These are phyloP conservation scores for Motacilla tschutschensis DNA, from an alignment of 2,113 vertebrate genomes.

Conservation along the genomic window DNA sequence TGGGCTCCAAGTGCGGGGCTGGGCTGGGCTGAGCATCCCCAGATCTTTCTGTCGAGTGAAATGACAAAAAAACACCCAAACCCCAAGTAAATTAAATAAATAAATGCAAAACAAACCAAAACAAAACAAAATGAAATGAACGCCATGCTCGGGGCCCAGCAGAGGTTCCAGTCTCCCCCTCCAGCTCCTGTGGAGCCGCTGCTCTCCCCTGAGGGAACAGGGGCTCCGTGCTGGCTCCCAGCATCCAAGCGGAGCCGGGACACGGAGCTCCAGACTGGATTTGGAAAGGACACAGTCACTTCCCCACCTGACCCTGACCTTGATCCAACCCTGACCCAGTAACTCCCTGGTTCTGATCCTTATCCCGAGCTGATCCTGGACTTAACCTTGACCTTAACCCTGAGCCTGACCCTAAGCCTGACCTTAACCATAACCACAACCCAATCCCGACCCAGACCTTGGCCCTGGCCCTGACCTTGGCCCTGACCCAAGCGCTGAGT, in stretches of 20 bases:
- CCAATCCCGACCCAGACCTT: neutral
- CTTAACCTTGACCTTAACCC: neutral
- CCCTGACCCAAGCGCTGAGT: neutral
- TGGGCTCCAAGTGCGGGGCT: fast-evolving
- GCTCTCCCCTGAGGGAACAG: neutral
- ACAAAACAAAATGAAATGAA: neutral
- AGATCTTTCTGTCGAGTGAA: neutral
- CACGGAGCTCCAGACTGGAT: fast-evolving
- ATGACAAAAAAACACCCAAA: neutral
- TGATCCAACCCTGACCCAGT: too few species aligned
- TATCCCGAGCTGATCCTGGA: neutral
- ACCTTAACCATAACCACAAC: neutral
- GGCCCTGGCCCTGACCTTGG: too few species aligned
- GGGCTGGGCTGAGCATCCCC: neutral
- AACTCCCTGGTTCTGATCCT: neutral
- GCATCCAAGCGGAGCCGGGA: fast-evolving
- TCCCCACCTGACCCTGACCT: too few species aligned
- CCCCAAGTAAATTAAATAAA: neutral
- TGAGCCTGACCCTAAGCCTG: neutral
- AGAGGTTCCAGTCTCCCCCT: neutral
- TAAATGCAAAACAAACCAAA: neutral
- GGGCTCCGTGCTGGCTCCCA: neutral
- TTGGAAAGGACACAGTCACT: neutral
- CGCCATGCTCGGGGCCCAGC: neutral
- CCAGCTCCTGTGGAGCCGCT: neutral